These are phyloP conservation scores for Dryococelus australis DNA, from an alignment of 2,888 invertebrate genomes.

Conservation along the genomic window DNA sequence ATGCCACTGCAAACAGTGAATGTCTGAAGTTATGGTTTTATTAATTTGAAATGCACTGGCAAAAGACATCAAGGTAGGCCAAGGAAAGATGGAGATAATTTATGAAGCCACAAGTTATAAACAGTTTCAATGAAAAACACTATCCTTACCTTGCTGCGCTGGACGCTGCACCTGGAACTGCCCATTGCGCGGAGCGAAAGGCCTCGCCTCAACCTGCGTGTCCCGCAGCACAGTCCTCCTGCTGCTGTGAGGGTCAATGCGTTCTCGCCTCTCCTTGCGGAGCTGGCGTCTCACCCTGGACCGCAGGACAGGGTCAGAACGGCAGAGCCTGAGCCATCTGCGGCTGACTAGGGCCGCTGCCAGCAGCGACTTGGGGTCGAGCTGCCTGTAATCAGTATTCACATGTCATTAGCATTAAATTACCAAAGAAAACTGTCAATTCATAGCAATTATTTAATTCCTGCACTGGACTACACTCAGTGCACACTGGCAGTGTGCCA, in stretches of 20 bases:
- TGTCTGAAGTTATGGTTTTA: no score
- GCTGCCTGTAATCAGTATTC: conserved; percentile 28
- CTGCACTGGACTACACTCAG: no score
- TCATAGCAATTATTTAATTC: no score
- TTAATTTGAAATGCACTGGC: no score
- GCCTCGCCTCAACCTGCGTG: background rate
- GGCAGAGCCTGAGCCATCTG: conserved; percentile 35
- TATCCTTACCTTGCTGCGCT: background rate
- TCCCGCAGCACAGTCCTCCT: conserved; percentile 9
- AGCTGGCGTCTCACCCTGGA: conserved; percentile 30
- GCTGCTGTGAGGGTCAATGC: background rate
- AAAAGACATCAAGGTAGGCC: no score
- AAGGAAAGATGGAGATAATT: no score
- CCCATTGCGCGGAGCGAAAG: background rate
- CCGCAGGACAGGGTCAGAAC: conserved; percentile 30
- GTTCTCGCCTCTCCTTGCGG: conserved; percentile 13
- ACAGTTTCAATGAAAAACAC: no score
- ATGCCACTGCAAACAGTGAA: no score
- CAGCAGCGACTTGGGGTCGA: conserved; percentile 34
- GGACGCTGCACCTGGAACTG: background rate
- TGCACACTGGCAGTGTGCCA: no score
- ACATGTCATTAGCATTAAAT: background rate
- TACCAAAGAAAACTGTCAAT: background rate
- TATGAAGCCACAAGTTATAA: no score
- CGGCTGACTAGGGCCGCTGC: conserved; percentile 35